Conservation (phyloP, 2,888 invertebrate species). For the Malthinus seriepunctatus region DNA sequence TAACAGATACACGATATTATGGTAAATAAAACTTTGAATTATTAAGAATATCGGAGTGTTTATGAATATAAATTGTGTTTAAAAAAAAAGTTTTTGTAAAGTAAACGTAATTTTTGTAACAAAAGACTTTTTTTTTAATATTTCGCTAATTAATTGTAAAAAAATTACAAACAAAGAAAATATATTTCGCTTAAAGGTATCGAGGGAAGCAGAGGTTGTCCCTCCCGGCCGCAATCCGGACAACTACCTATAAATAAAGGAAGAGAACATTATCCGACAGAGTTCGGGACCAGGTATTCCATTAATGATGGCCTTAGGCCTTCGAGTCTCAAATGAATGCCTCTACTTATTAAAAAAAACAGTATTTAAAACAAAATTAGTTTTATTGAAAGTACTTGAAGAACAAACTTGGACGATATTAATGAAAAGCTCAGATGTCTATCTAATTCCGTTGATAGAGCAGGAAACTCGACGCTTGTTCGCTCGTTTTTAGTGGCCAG, state of each 20-base stretch:
- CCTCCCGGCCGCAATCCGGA: slow-evolving; percentile 31
- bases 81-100: neutral
- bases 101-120: neutral
- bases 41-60: slow-evolving; percentile 23
- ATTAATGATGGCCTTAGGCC: slow-evolving; percentile 40
- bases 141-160: slow-evolving; percentile 27
- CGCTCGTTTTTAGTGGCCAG: slow-evolving; percentile 32
- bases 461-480: slow-evolving; percentile 31
- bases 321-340: slow-evolving; percentile 13
- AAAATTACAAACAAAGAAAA: slow-evolving; percentile 19
- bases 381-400: slow-evolving; percentile 6
- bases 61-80: slow-evolving; percentile 14
- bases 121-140: slow-evolving; percentile 21
- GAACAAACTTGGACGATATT: slow-evolving; percentile 28
- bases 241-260: slow-evolving; percentile 36
- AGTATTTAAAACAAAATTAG: neutral
- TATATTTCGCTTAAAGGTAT: slow-evolving; percentile 14
- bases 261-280: slow-evolving; percentile 36
- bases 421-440: slow-evolving; percentile 30
- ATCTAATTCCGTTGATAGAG: slow-evolving; percentile 33
- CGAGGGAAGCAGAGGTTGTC: slow-evolving; percentile 16
- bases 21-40: slow-evolving; percentile 32
- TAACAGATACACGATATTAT: slow-evolving; percentile 34
- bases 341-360: neutral
- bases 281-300: slow-evolving; percentile 39